phyloP scores from a whole-genome alignment of 2,888 invertebrate species.

The Troilus luridus region DNA sequence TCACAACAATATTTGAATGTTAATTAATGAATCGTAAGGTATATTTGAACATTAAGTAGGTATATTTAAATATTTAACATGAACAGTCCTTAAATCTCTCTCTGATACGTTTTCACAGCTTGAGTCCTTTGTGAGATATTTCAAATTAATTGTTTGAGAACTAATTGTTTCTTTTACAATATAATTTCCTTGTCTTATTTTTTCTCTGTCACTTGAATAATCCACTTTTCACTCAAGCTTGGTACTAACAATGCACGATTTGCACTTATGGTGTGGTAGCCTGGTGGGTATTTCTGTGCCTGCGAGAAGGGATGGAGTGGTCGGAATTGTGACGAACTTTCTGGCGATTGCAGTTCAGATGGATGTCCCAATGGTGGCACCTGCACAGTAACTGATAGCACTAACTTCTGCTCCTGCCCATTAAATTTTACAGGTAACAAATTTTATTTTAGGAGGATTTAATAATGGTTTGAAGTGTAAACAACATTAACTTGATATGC shows the following conservation, averaged over 20 bases:
- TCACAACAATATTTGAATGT: background rate
- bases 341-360: slow-evolving; percentile 58
- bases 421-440: slow-evolving; percentile 78
- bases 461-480: background rate
- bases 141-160: background rate
- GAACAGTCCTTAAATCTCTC: background rate
- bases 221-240: slow-evolving; percentile 42
- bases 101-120: background rate
- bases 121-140: background rate
- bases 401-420: slow-evolving; percentile 80
- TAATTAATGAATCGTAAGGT: too few relatives aligned
- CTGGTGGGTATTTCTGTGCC: slow-evolving; percentile 77
- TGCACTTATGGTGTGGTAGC: slow-evolving; percentile 58
- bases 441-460: slow-evolving; percentile 68
- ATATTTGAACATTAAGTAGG: too few relatives aligned
- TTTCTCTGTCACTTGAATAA: background rate
- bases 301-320: slow-evolving; percentile 81
- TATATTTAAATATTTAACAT: too few relatives aligned
- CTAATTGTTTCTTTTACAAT: background rate
- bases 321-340: slow-evolving; percentile 71
- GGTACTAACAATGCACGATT: slow-evolving; percentile 55
- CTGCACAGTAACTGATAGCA: slow-evolving; percentile 73
- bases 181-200: background rate
- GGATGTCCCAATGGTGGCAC: slow-evolving; percentile 75
- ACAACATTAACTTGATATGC: background rate